Conservation (phyloP, 2,888 invertebrate species). For the Cryptophagus acutangulus region DNA sequence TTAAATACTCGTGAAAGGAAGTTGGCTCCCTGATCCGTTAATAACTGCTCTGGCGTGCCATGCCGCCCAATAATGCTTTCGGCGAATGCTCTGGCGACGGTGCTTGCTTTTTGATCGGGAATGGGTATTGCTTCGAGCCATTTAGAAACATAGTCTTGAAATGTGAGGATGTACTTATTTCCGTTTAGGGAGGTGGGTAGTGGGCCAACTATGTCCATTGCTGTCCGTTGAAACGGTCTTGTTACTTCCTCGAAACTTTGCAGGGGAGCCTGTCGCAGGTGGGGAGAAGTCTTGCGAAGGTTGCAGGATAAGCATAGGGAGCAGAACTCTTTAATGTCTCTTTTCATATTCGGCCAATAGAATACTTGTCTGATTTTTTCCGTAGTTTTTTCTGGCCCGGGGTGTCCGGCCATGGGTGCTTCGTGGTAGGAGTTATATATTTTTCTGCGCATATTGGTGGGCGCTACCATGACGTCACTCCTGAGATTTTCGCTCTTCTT, state of each 20-base stretch:
- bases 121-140: not conserved
- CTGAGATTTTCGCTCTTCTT: conserved; percentile 9
- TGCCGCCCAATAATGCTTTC: conserved; percentile 28
- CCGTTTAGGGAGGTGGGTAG: not conserved
- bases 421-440: too few relatives aligned
- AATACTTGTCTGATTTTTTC: conserved; percentile 21
- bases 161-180: not conserved
- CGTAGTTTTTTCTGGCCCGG: conserved; percentile 29
- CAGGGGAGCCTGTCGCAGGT: not conserved
- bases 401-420: conserved; percentile 34
- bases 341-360: conserved; percentile 28
- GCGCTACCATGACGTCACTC: conserved; percentile 14
- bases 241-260: not conserved
- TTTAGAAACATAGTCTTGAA: not conserved
- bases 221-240: not conserved
- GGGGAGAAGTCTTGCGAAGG: conserved; percentile 22
- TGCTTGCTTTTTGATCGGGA: not conserved
- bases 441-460: conserved; percentile 9
- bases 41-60: too few relatives aligned
- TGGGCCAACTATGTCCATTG: not conserved
- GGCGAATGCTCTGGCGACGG: conserved; percentile 17
- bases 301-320: conserved; percentile 28
- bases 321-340: conserved; percentile 25
- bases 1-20: too few relatives aligned
- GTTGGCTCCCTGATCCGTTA: too few relatives aligned